Evolutionary conservation across 92 coral and sea anemone genomes (phyloP).

Genomic region (Heteractis magnifica): DNA sequence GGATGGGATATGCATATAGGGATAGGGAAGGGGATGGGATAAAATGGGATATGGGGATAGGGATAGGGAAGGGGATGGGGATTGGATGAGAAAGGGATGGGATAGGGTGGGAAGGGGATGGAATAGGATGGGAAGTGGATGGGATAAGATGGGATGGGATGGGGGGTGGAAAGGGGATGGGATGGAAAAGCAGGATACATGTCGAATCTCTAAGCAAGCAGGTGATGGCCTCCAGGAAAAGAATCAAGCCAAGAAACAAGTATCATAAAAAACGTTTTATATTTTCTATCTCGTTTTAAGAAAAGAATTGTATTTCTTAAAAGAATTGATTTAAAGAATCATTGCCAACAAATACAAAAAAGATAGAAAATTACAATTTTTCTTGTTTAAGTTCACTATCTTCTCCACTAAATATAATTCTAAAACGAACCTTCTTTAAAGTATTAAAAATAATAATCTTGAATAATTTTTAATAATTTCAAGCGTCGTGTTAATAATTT

Average conservation of each 20-base stretch:
- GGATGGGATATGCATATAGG: too few species aligned
- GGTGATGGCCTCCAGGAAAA: too few species aligned
- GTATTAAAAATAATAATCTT: conserved; percentile 16
- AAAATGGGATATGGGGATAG: too few species aligned
- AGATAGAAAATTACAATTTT: conserved; percentile 30
- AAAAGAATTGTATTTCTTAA: conserved; percentile 3
- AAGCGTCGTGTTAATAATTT: background rate
- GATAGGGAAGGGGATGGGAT: too few species aligned
- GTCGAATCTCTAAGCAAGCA: too few species aligned
- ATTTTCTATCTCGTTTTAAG: conserved; percentile 12
- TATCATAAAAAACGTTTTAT: conserved; percentile 3
- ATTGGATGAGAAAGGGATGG: too few species aligned
- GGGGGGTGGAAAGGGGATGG: too few species aligned
- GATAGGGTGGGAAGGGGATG: too few species aligned
- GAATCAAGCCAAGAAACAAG: background rate
- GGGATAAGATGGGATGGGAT: too few species aligned
- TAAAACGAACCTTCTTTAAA: conserved; percentile 16
- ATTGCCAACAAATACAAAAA: conserved; percentile 19
- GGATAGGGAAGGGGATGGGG: too few species aligned
- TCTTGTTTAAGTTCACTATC: background rate
- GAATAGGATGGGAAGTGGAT: too few species aligned
- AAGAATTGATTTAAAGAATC: background rate
- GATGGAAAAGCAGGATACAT: background rate
- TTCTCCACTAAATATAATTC: conserved; percentile 15
- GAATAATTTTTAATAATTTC: background rate